Evolutionary conservation across 2,888 invertebrate genomes (phyloP), one percentile per base, ranked within the genome.

Genomic region (Euzophera pinguis): DNA sequence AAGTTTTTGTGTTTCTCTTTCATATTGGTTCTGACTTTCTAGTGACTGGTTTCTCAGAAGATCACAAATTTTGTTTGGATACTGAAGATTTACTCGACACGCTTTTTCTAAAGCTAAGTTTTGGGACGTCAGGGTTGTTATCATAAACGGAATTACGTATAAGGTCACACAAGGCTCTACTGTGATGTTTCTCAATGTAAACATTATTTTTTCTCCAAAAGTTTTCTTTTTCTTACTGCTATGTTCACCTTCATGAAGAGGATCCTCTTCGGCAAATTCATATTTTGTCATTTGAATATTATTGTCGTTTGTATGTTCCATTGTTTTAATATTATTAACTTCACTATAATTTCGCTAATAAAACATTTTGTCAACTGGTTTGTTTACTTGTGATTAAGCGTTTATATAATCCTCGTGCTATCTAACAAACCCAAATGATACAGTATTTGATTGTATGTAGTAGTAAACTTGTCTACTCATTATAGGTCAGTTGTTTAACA

Each of bases 51-150:
- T 84, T 3, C 93, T 92, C 10, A 95, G 77, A 0, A 95, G 94
- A 62, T 92, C 92, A 72, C 95, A 95, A 1, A 95, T 91, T 61
- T 91, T 91, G 43, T 91, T 90, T 0, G 92, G 86, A 61, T 93
- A 93, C 3, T 85, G 91, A 60, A 95, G 82, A 70, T 95, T 95
- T 0, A 95, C 95, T 13, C 95, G 83, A 67, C 95, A 95, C 0
- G 95, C 95, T 75, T 95, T 95, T 73, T 95, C 95, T 59, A 95
- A 80, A 70, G 94, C 94, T 7, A 95, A 81, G 75, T 95, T 95
- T 75, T 95, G 94, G 8, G 94, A 93, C 12, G 94, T 93, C 54
- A 95, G 71, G 37, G 92, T 91, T 0, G 94, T 92, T 16, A 91
- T 65, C 7, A 91, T 55, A 14, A 62, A 61, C 1, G 67, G 63